Percentiles rank a stretch among this genome's conserved stretches.
Evolutionary conservation across 2,113 vertebrate species (phyloP).

Genomic region (Clarias magur): DNA sequence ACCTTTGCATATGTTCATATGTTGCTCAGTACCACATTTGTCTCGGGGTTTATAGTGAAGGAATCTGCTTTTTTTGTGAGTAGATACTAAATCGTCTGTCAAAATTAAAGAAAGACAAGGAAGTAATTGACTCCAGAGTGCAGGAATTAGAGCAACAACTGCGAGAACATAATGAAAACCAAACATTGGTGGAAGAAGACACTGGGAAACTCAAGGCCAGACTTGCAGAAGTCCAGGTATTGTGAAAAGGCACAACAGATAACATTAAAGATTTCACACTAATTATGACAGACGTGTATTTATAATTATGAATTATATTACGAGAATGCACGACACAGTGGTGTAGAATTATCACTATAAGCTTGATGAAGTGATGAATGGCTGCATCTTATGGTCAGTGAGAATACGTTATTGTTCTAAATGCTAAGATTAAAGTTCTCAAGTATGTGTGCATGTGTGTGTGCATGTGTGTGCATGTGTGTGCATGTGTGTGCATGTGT

Average conservation of each 20-base stretch:
- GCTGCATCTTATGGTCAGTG: no score
- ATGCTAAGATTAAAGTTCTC: no score
- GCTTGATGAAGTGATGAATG: no score
- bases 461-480: no score
- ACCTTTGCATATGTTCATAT: background rate
- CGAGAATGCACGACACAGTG: no score
- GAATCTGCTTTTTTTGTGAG: background rate
- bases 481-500: no score
- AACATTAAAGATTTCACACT: background rate
- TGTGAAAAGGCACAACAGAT: background rate
- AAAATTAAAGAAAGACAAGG: constrained; percentile 33
- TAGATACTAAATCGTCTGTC: constrained; percentile 44
- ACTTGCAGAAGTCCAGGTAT: constrained; percentile 49
- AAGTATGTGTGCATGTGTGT: no score
- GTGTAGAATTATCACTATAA: no score
- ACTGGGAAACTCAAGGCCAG: constrained; percentile 31
- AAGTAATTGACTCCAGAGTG: constrained; percentile 14
- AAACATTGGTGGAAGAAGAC: constrained; percentile 35
- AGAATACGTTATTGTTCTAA: no score
- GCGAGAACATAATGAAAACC: constrained; percentile 21
- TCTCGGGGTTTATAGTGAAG: background rate
- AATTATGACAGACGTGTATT: background rate
- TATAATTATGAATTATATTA: background rate
- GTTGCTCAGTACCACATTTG: background rate
- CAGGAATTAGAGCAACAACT: constrained; percentile 39